A percentile compares a stretch with the other conserved stretches of the same genome.
Conservation (phyloP, 1,140 invertebrate genomes). For the Harpegnathos saltator region DNA sequence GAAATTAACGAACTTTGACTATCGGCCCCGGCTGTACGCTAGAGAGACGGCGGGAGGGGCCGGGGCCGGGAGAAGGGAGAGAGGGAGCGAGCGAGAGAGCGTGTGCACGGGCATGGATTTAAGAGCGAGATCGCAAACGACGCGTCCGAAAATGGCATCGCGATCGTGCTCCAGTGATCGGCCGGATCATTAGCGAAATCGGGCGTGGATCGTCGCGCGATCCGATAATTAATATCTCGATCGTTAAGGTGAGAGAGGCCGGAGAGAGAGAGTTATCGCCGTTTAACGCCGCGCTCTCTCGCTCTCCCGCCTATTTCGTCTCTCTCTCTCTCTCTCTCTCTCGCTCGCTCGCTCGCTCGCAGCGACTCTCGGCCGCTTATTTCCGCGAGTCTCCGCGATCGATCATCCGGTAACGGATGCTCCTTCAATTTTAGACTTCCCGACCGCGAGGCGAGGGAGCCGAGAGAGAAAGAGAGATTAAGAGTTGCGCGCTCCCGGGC, state of each 20-base stretch:
- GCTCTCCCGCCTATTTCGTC: slow-evolving; percentile 1
- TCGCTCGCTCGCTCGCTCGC: slow-evolving; percentile 24
- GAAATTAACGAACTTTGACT: slow-evolving; percentile 80
- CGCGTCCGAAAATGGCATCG: background rate
- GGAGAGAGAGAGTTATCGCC: slow-evolving; percentile 59
- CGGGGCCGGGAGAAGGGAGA: no score
- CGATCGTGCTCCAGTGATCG: background rate
- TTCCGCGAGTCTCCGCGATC: slow-evolving; percentile 57
- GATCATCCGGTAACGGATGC: slow-evolving; percentile 49
- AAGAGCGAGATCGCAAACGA: slow-evolving; percentile 26
- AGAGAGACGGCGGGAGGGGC: no score
- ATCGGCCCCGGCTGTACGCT: slow-evolving; percentile 52
- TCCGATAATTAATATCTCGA: slow-evolving; percentile 73
- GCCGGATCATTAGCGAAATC: slow-evolving; percentile 66
- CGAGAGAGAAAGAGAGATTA: slow-evolving; percentile 10
- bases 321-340: background rate
- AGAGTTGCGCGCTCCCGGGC: slow-evolving; percentile 19
- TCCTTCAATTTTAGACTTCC: slow-evolving; percentile 53
- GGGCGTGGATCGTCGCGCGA: slow-evolving; percentile 64
- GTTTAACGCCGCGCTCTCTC: slow-evolving; percentile 56
- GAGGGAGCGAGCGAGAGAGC: background rate
- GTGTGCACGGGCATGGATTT: slow-evolving; percentile 35
- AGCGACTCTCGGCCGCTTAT: slow-evolving; percentile 58
- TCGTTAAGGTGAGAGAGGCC: slow-evolving; percentile 57
- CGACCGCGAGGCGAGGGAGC: slow-evolving; percentile 2